Percentiles rank a stretch among this genome's conserved stretches.
Conservation (phyloP, 2,888 invertebrate species). For the Aelia acuminata region DNA sequence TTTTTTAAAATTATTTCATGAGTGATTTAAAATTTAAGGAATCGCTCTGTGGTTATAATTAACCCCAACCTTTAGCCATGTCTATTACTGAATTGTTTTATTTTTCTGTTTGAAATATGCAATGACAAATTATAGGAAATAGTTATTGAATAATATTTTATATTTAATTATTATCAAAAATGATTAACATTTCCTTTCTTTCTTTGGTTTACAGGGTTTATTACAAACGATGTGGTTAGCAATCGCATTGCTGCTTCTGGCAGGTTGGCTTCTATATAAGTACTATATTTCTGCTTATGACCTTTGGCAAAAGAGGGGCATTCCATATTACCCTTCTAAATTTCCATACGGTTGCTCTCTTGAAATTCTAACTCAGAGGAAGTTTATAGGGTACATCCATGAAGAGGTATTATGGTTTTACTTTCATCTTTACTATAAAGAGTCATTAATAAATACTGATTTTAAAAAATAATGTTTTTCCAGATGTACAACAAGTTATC, state of each 20-base stretch:
- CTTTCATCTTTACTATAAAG: background rate
- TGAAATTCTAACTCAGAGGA: background rate
- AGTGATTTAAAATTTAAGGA: too few species aligned
- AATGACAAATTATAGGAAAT: background rate
- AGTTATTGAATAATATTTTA: background rate
- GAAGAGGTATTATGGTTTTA: background rate
- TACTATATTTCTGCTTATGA: slow-evolving; percentile 17
- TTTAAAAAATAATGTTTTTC: background rate
- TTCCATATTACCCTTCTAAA: background rate
- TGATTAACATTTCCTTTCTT: background rate
- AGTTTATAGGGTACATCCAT: background rate
- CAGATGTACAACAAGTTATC: slow-evolving; percentile 52
- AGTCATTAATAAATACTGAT: background rate
- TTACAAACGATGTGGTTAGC: background rate
- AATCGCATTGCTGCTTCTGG: background rate
- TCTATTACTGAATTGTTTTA: too few species aligned
- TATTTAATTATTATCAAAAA: background rate
- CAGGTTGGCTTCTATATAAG: background rate
- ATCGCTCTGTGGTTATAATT: too few species aligned
- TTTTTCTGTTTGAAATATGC: background rate
- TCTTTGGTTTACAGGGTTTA: background rate
- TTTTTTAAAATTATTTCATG: too few species aligned
- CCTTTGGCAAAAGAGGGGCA: slow-evolving; percentile 28
- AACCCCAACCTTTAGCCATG: too few species aligned
- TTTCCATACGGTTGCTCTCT: background rate